Evolutionary conservation across 2,888 invertebrate genomes (phyloP), one percentile per base, ranked within the genome.

Genomic region (Temnothorax rugatulus): DNA sequence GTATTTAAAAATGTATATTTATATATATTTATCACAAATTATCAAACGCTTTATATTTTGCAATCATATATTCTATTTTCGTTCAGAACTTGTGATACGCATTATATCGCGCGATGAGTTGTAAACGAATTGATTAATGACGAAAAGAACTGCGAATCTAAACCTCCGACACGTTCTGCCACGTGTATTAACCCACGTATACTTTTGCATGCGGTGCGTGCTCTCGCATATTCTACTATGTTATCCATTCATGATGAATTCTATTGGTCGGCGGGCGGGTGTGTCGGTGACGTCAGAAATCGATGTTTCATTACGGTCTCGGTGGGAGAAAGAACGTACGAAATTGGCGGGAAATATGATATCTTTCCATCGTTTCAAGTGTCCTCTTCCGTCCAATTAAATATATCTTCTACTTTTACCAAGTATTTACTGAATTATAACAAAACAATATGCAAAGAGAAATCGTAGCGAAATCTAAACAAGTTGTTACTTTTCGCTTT

Each of bases 231-330:
- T 57, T 69, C 75, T 54, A 25, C 82, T 83, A 52, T 88, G 84
- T 79, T 71, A 88, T 88, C 88, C 92, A 92, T 93, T 92, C 91
- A 92, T 92, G 86, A 86, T 85, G 76, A 15, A 87, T 84, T 85
- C 87, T 88, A 93, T 93, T 93, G 93, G 91, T 83, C 85, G 88
- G 77, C 82, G 34, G 71, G 90, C 91, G 93, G 93, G 93, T 93
- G 93, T 93, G 93, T 92, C 93, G 83, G 77, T 91, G 91, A 93
- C 93, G 93, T 93, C 93, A 92, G 84, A 89, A 90, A 93, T 93
- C 93, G 87, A 92, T 93, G 90, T 85, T 88, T 82, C 84, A 59
- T 66, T 66, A 66, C 64, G 25, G 71, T 34, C 63, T 64, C 54
- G 61, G 59, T 61, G 82, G 83, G 79, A 69, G 75, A 82, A 73